phyloP scores from a whole-genome alignment of 2,797 vertebrate species.

The Arnoldichthys spilopterus region DNA sequence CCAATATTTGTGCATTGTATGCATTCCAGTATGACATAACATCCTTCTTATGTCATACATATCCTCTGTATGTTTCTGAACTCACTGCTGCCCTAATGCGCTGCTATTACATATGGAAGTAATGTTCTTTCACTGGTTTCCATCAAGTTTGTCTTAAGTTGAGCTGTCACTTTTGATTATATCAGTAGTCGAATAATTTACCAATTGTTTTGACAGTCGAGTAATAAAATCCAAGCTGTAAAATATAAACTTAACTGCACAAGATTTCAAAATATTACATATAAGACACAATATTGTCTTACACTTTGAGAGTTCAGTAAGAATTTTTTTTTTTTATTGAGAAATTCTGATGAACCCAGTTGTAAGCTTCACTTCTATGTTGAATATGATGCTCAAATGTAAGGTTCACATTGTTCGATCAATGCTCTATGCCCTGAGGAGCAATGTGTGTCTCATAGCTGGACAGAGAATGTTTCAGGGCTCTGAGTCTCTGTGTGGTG shows the following conservation, averaged over 20 bases:
- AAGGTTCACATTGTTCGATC: background rate
- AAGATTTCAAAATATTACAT: too few relatives aligned
- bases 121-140: constrained; percentile 22
- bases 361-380: too few relatives aligned
- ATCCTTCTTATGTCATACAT: constrained; percentile 8
- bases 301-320: too few relatives aligned
- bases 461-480: background rate
- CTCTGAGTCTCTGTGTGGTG: background rate
- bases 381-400: too few relatives aligned
- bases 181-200: background rate
- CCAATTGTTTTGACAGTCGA: background rate
- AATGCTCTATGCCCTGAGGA: background rate
- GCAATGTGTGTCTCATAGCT: background rate
- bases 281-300: too few relatives aligned
- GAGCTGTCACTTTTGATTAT: background rate
- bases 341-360: too few relatives aligned
- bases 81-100: constrained; percentile 16
- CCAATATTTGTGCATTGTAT: constrained; percentile 25
- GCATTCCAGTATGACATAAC: constrained; percentile 38
- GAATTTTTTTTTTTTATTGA: too few relatives aligned
- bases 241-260: too few relatives aligned
- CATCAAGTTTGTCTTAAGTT: constrained; percentile 2
- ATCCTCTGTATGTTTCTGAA: constrained; percentile 18
- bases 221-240: too few relatives aligned
- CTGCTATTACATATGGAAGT: constrained; percentile 30